Evolutionary conservation across 2,797 vertebrate genomes (phyloP).

Genomic region (Melanotaenia nigrans): DNA sequence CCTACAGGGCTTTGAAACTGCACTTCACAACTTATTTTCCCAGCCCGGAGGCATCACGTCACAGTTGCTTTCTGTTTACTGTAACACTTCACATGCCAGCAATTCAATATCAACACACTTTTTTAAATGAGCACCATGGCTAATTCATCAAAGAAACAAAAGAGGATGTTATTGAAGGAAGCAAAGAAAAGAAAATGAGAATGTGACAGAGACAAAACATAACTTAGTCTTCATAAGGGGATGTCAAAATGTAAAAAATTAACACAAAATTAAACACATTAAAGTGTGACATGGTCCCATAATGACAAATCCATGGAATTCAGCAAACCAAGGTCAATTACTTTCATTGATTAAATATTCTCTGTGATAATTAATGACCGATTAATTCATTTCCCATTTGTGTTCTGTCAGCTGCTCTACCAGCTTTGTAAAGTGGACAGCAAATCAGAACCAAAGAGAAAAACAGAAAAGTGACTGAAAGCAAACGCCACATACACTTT

Average conservation of each 20-base stretch:
- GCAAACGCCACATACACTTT: background rate
- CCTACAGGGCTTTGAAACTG: no score
- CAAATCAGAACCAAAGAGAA: background rate
- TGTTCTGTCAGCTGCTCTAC: background rate
- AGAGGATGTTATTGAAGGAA: no score
- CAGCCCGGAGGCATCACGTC: no score
- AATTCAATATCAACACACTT: no score
- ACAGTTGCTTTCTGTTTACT: no score
- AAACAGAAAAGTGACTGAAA: background rate
- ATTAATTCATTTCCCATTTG: background rate
- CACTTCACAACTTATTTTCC: no score
- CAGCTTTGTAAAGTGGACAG: background rate
- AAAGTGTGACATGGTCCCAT: background rate
- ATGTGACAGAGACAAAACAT: no score
- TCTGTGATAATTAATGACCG: background rate
- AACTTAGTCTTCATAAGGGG: background rate
- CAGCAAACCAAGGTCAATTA: conserved; percentile 3
- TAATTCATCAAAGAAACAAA: no score
- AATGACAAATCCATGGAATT: background rate
- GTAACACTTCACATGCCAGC: no score
- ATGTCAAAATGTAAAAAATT: background rate
- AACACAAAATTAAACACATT: background rate
- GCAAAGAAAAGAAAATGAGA: no score
- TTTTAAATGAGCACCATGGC: no score
- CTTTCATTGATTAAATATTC: background rate